These are phyloP conservation scores for Tachycineta bicolor DNA, from an alignment of 2,113 vertebrate species.

Conservation along the genomic window DNA sequence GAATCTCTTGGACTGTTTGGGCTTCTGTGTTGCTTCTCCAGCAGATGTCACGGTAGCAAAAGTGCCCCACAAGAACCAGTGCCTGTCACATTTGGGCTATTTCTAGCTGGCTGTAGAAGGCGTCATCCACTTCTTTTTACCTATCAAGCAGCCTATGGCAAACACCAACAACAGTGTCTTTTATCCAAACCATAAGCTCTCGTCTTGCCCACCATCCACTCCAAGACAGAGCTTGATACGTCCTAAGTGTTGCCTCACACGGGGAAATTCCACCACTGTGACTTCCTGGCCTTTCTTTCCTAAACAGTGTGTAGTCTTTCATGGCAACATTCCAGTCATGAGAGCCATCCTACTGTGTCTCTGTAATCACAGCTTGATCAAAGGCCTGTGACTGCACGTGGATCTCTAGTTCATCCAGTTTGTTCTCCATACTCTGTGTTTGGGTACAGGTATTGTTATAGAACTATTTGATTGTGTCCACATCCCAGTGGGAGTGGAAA, in stretches of 20 bases:
- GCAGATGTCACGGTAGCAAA: background rate
- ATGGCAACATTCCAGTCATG: background rate
- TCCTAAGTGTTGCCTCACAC: background rate
- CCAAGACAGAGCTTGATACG: background rate
- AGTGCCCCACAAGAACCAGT: background rate
- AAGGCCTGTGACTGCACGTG: background rate
- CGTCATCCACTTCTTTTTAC: background rate
- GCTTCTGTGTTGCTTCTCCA: background rate
- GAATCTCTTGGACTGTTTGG: background rate
- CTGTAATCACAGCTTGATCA: background rate
- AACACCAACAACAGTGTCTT: background rate
- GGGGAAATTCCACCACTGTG: background rate
- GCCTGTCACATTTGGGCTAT: background rate
- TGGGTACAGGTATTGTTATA: background rate
- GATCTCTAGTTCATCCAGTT: background rate
- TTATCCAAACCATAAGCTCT: background rate
- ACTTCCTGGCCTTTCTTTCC: background rate
- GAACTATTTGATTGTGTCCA: background rate
- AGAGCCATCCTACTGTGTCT: background rate
- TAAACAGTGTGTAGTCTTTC: background rate
- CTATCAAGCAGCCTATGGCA: background rate
- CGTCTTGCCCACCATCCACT: accelerated
- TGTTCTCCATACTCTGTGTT: background rate
- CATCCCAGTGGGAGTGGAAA: background rate
- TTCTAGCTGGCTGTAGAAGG: background rate